phyloP scores from a whole-genome alignment of 1,140 invertebrate genomes.

The Drosophila ananassae region DNA sequence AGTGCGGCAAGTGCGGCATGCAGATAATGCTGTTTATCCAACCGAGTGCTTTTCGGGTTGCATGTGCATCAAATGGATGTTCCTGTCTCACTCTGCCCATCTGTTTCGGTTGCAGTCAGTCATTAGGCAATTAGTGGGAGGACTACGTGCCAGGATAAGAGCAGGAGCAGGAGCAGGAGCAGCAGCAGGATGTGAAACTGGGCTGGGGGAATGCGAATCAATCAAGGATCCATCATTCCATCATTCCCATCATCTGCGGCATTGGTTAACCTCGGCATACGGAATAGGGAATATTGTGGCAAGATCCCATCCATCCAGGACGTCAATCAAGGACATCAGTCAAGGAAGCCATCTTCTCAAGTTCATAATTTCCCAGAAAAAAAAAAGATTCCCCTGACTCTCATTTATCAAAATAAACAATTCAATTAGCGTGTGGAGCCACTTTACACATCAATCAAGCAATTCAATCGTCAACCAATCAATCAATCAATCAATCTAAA shows the following conservation, averaged over 20 bases:
- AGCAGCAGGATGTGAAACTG: too few relatives aligned
- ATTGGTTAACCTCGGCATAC: background rate
- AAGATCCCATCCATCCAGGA: background rate
- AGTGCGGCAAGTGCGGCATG: conserved; percentile 36
- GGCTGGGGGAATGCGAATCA: conserved; percentile 19
- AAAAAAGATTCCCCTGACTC: background rate
- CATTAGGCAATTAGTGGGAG: conserved; percentile 34
- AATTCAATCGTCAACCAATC: conserved; percentile 54
- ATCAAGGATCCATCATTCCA: conserved; percentile 38
- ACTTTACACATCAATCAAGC: conserved; percentile 30
- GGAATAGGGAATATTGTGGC: background rate
- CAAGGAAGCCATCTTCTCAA: background rate
- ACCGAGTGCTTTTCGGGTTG: conserved; percentile 25
- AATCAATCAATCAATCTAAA: conserved; percentile 13
- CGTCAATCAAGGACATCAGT: background rate
- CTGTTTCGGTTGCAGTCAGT: conserved; percentile 29
- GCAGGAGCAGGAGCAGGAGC: too few relatives aligned
- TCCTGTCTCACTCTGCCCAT: background rate
- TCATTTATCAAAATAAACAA: conserved; percentile 1
- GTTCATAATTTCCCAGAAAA: background rate
- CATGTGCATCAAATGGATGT: conserved; percentile 27
- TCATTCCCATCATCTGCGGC: conserved; percentile 1
- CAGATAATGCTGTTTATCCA: conserved; percentile 50
- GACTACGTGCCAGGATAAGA: background rate
- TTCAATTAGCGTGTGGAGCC: conserved; percentile 8